Percentiles rank a stretch among this genome's conserved stretches.
These are phyloP conservation scores for Cepphus grylle DNA, from an alignment of 2,113 vertebrate genomes.

Conservation along the genomic window DNA sequence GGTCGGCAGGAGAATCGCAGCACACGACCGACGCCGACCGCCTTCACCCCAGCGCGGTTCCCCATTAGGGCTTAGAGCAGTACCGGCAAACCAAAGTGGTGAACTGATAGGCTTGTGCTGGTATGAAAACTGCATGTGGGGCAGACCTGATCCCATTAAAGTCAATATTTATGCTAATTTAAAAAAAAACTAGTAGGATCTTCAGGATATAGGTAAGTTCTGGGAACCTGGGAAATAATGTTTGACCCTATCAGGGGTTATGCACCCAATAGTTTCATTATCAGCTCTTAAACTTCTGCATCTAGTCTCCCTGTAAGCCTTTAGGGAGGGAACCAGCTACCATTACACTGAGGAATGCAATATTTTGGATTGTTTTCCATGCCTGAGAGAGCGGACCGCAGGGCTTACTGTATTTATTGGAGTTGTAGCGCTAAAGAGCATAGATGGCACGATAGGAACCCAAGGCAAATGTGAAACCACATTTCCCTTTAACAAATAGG, in stretches of 20 bases:
- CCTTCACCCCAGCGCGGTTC: not conserved
- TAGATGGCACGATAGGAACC: not conserved
- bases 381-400: not conserved
- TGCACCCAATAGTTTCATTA: not conserved
- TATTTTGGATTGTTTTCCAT: not conserved
- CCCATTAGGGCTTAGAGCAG: accelerated
- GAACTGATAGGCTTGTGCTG: not conserved
- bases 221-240: not conserved
- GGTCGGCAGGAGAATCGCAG: not conserved
- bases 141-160: not conserved
- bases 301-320: not conserved
- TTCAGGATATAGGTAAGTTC: not conserved
- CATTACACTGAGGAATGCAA: not conserved
- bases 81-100: not conserved
- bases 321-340: not conserved
- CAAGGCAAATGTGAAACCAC: not conserved
- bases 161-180: not conserved
- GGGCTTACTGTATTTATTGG: not conserved
- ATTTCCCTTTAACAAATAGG: not conserved
- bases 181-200: not conserved
- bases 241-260: not conserved
- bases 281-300: not conserved
- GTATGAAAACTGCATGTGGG: not conserved
- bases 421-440: not conserved
- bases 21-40: accelerated